phyloP scores from a whole-genome alignment of 1,140 invertebrate genomes.

The Panagrolaimus sp. region DNA sequence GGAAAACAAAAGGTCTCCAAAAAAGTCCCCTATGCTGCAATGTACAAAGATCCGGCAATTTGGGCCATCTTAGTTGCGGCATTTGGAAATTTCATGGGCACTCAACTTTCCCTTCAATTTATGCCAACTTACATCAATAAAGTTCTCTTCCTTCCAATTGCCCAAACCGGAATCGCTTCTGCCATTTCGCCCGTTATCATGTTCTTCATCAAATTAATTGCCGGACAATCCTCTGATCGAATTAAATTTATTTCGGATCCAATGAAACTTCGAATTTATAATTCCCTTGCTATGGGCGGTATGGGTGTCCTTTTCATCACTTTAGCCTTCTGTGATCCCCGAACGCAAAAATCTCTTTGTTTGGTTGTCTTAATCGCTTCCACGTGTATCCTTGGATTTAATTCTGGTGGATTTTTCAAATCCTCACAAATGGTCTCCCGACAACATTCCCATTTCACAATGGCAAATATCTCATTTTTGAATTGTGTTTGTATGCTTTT shows the following conservation, averaged over 20 bases:
- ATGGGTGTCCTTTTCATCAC: conserved; percentile 52
- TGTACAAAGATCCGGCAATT: conserved; percentile 42
- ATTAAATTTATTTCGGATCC: conserved; percentile 40
- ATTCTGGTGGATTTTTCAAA: conserved; percentile 51
- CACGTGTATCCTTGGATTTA: conserved; percentile 47
- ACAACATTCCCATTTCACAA: conserved; percentile 56
- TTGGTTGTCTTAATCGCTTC: conserved; percentile 38
- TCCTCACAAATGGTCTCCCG: conserved; percentile 51
- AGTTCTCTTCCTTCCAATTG: conserved; percentile 45
- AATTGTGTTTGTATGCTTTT: conserved; percentile 58
- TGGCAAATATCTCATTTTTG: conserved; percentile 56
- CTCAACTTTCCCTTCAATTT: conserved; percentile 43
- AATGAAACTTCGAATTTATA: conserved; percentile 46
- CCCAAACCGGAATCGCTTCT: conserved; percentile 51
- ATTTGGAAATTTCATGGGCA: conserved; percentile 49
- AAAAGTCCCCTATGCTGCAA: conserved; percentile 39
- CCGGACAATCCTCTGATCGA: conserved; percentile 43
- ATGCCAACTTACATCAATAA: conserved; percentile 43
- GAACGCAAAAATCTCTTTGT: conserved; percentile 9
- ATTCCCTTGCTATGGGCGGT: conserved; percentile 43
- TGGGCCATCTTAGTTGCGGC: conserved; percentile 47
- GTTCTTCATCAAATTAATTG: conserved; percentile 52
- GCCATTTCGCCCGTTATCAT: conserved; percentile 44
- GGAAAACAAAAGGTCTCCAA: conserved; percentile 40
- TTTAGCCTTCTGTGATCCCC: conserved; percentile 44